A percentile compares a stretch with the other conserved stretches of the same genome.
These are phyloP conservation scores for Polymixis flavicincta DNA, from an alignment of 2,888 invertebrate species.

Conservation along the genomic window DNA sequence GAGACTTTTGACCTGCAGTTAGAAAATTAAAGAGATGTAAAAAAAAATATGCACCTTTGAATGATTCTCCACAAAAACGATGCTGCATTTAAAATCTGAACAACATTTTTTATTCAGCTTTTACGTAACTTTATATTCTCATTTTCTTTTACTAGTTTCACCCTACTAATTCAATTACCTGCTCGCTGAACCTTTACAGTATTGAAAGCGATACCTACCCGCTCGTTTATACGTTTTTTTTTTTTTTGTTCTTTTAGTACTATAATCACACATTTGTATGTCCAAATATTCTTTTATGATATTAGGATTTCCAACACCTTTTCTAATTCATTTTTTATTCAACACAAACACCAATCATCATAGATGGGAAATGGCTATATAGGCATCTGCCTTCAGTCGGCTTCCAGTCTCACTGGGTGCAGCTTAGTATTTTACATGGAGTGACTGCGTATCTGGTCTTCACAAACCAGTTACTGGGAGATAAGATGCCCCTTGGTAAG, in stretches of 20 bases:
- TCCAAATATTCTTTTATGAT: neutral
- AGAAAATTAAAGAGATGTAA: too few species aligned
- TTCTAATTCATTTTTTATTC: neutral
- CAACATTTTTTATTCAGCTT: neutral
- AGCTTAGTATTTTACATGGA: too few species aligned
- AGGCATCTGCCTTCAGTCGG: too few species aligned
- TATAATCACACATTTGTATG: neutral
- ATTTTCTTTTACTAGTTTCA: conserved; percentile 27
- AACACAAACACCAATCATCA: neutral
- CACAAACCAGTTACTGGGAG: too few species aligned
- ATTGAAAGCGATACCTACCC: conserved; percentile 14
- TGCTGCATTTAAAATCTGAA: neutral
- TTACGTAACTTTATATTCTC: neutral
- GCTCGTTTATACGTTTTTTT: neutral
- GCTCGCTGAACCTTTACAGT: conserved; percentile 16
- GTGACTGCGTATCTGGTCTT: too few species aligned
- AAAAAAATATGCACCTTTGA: neutral
- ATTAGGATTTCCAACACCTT: neutral
- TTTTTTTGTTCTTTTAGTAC: neutral
- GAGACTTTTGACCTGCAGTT: too few species aligned
- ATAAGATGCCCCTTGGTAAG: too few species aligned
- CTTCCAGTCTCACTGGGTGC: too few species aligned
- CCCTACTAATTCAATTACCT: conserved; percentile 29
- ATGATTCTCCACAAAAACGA: neutral
- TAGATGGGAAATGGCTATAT: too few species aligned